Evolutionary conservation across 1,140 invertebrate species (phyloP).

Genomic region (Calliopsis andreniformis): DNA sequence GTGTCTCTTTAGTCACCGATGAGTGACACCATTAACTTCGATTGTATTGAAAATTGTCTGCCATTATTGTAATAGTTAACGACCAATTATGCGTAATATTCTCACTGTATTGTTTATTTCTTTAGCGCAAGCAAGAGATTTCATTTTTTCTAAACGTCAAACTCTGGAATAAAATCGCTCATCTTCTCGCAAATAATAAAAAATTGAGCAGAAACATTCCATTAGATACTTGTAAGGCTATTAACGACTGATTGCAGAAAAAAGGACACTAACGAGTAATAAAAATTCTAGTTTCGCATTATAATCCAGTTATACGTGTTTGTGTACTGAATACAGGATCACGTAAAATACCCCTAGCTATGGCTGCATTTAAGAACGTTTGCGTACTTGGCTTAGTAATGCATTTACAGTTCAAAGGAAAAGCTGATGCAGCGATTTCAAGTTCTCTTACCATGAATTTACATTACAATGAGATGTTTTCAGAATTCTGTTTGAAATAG

Average conservation of each 20-base stretch:
- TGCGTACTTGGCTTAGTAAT: neutral
- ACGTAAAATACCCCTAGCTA: neutral
- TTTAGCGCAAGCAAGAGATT: too few species aligned
- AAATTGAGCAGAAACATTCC: too few species aligned
- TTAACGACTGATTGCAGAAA: neutral
- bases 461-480: neutral
- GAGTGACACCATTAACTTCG: too few species aligned
- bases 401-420: neutral
- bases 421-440: neutral
- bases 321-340: neutral
- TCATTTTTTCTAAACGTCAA: too few species aligned
- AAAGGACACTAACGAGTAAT: neutral
- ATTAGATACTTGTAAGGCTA: too few species aligned
- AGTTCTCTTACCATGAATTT: neutral
- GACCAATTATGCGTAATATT: too few species aligned
- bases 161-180: too few species aligned
- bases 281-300: too few species aligned
- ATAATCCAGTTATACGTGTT: neutral
- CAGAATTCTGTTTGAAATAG: neutral
- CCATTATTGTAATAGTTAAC: too few species aligned
- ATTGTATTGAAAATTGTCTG: too few species aligned
- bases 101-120: too few species aligned
- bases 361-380: neutral
- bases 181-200: too few species aligned
- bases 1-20: neutral